Evolutionary conservation across 2,888 invertebrate species (phyloP), one percentile per base, ranked within the genome.

Genomic region (Criorhina ranunculi): DNA sequence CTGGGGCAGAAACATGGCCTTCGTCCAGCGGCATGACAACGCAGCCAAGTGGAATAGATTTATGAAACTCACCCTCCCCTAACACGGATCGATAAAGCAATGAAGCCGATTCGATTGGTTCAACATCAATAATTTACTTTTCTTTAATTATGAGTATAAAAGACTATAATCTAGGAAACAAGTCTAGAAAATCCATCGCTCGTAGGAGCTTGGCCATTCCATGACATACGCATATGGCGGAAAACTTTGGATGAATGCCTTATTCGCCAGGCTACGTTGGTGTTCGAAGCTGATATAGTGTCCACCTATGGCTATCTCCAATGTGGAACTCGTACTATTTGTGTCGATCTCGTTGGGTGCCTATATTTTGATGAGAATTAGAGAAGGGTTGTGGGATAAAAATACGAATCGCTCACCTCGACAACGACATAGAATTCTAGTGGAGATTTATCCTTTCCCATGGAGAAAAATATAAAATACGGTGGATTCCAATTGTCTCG

Each of bases 201-300:
- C 90, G 87, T 93, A 93, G 9, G 91, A 90, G 35, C 93, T 92
- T 11, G 93, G 90, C 92, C 93, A 93, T 64, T 93, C 91, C 87
- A 92, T 92, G 6, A 93, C 90, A 88, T 92, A 92, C 0, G 93
- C 91, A 92, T 93, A 94, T n/a, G 92, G 88, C 0, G 94, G 94
- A 88, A 94, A 93, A 80, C 91, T 89, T 5, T 89, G 88, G 46
- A 93, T 88, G 78, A 94, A 92, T 17, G 90, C 85, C 49, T 91
- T 75, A 66, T 92, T 92, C 24, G 92, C 90, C 5, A 89, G 88
- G n/a, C 93, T 92, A 76, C 92, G 90, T 4, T 89, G 86, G 75
- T 91, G 91, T 42, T 92, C 91, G 49, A 91, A 91, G 87, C 93
- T 93, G 0, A 93, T 89, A 81, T 92, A 93, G 88, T 93, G 93